phyloP scores from a whole-genome alignment of 2,888 invertebrate genomes.

The Cenopis cana region DNA sequence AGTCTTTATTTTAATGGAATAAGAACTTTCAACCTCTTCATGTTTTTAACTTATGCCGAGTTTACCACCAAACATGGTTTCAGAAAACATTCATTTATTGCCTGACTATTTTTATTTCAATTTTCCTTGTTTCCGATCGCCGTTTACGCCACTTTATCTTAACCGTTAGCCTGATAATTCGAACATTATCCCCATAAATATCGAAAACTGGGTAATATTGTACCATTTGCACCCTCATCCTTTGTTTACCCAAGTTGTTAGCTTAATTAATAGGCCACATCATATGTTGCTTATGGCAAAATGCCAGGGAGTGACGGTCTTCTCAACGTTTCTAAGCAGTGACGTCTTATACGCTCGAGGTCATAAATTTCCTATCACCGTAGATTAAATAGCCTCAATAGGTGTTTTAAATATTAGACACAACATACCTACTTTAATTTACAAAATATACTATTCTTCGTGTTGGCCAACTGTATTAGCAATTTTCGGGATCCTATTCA shows the following conservation, averaged over 20 bases:
- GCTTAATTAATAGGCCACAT: constrained; percentile 19
- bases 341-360: background rate
- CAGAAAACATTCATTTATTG: background rate
- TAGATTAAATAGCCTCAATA: no score
- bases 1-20: no score
- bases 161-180: background rate
- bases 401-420: no score
- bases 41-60: no score
- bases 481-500: no score
- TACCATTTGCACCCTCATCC: constrained; percentile 3
- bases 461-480: no score
- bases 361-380: no score
- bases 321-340: background rate
- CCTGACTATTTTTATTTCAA: no score
- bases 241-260: constrained; percentile 15
- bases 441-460: no score
- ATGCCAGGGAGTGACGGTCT: constrained; percentile 11
- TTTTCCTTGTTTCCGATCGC: background rate
- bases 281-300: constrained; percentile 22
- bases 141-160: background rate
- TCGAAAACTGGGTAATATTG: background rate
- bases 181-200: background rate
- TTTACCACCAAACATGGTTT: background rate
- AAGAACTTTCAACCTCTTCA: no score
- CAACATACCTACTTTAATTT: no score